Conservation (phyloP, 2,113 vertebrate species). For the Eubucco bourcierii region DNA sequence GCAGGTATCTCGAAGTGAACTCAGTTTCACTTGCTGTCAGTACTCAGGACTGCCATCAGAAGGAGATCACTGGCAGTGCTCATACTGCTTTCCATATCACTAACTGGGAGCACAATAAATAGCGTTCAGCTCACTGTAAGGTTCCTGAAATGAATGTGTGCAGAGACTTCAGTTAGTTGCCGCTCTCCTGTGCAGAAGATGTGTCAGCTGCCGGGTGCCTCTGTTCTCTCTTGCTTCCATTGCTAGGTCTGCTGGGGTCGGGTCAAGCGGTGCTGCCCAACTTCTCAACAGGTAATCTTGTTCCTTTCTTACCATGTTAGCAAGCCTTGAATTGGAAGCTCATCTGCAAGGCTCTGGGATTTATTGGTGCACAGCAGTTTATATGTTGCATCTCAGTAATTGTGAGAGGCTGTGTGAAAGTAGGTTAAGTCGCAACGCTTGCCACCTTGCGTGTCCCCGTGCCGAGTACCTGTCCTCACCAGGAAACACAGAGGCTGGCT, state of each 20-base stretch:
- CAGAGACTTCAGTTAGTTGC: not conserved
- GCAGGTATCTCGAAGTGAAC: not conserved
- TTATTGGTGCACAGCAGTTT: not conserved
- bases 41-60: conserved; percentile 53
- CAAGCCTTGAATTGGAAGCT: not conserved
- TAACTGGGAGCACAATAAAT: not conserved
- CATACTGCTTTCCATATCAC: not conserved
- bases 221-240: not conserved
- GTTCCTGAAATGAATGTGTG: conserved; percentile 49
- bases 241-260: not conserved
- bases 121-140: not conserved
- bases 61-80: conserved; percentile 14
- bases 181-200: not conserved
- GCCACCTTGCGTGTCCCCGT: accelerated
- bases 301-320: not conserved
- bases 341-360: not conserved
- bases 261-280: not conserved
- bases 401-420: not conserved
- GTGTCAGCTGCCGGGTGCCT: not conserved
- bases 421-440: not conserved
- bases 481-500: not conserved
- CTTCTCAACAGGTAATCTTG: conserved; percentile 51
- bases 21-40: not conserved
- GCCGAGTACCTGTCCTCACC: not conserved
- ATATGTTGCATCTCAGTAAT: not conserved